Conservation (phyloP, 2,888 invertebrate genomes). For the Oligia fasciuncula region DNA sequence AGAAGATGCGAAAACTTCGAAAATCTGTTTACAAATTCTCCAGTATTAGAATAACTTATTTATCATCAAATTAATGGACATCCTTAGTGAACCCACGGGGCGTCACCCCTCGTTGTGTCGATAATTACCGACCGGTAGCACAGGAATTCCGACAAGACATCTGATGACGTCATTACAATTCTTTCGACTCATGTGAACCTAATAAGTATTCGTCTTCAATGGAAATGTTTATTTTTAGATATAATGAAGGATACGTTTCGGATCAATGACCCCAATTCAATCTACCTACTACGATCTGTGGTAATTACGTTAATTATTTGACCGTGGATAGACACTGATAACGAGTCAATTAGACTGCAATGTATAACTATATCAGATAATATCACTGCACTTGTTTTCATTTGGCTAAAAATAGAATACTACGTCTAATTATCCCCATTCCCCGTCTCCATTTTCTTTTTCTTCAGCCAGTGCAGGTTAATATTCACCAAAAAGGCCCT, state of each 20-base stretch:
- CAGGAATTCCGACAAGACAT: constrained; percentile 44
- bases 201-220: constrained; percentile 2
- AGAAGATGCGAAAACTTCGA: neutral
- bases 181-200: constrained; percentile 33
- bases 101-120: constrained; percentile 58
- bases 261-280: too few species aligned
- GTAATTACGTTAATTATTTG: constrained; percentile 39
- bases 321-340: neutral
- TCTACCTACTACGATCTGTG: too few species aligned
- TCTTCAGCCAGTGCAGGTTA: neutral
- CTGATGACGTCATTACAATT: constrained; percentile 47
- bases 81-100: constrained; percentile 44
- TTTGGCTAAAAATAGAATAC: neutral
- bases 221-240: constrained; percentile 17
- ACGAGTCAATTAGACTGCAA: neutral
- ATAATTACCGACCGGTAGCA: constrained; percentile 56
- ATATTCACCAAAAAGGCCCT: neutral
- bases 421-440: neutral
- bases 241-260: neutral
- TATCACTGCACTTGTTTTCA: too few species aligned
- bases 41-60: neutral
- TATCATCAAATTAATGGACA: constrained; percentile 19
- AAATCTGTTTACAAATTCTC: neutral
- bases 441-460: neutral
- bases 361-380: too few species aligned